A percentile compares a stretch with the other conserved stretches of the same genome.
Conservation (phyloP, 2,113 vertebrate species). For the Pangasianodon hypophthalmus region DNA sequence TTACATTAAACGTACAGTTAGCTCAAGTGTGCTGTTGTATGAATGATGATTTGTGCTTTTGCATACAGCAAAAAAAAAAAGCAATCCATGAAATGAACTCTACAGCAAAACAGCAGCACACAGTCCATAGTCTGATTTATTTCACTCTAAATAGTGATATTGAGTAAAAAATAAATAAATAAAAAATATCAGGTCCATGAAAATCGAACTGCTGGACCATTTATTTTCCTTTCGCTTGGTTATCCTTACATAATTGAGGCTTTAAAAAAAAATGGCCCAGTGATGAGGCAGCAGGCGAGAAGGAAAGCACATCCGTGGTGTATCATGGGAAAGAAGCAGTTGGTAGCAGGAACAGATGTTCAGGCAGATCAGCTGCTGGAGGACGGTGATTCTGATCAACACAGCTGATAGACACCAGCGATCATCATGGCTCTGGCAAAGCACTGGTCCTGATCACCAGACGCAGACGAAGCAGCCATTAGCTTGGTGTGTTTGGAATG, state of each 20-base stretch:
- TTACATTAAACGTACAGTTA: neutral
- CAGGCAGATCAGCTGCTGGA: constrained; percentile 59
- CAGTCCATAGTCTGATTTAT: constrained; percentile 36
- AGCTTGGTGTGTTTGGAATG: constrained; percentile 15
- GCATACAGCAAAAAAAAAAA: neutral
- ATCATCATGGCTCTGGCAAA: neutral
- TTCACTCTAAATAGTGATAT: constrained; percentile 16
- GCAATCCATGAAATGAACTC: constrained; percentile 6
- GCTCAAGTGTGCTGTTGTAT: neutral
- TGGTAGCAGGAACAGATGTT: constrained; percentile 42
- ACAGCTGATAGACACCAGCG: constrained; percentile 56
- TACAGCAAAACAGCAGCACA: neutral
- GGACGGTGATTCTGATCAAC: constrained; percentile 58
- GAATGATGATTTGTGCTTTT: neutral
- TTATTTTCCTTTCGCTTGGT: constrained; percentile 35
- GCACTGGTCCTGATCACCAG: constrained; percentile 13
- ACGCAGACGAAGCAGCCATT: constrained; percentile 43
- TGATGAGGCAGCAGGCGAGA: constrained; percentile 40
- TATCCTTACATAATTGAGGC: constrained; percentile 17
- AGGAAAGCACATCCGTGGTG: constrained; percentile 14
- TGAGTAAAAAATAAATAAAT: constrained; percentile 13
- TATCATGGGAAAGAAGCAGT: constrained; percentile 3
- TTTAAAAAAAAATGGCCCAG: neutral
- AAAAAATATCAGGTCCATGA: constrained; percentile 44
- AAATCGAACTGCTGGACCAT: constrained; percentile 36